Percentiles rank a stretch among this genome's conserved stretches.
Evolutionary conservation across 2,797 vertebrate genomes (phyloP).

Genomic region (Sibirionetta formosa): DNA sequence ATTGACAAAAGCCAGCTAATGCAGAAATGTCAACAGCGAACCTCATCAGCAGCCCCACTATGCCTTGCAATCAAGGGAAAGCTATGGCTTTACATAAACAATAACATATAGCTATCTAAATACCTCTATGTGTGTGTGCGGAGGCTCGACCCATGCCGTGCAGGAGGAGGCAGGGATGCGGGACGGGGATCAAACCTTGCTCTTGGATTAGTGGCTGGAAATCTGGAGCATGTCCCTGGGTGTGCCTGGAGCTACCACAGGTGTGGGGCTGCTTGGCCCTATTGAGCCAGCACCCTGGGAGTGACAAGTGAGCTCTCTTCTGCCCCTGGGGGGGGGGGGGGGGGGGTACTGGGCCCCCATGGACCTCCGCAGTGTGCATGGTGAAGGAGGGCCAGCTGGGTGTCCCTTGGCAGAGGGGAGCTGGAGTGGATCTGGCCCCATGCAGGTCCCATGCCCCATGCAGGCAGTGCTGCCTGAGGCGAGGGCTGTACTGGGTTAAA

Average conservation of each 20-base stretch:
- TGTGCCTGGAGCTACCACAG: background rate
- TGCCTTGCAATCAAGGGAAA: constrained; percentile 75
- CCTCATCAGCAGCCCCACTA: constrained; percentile 77
- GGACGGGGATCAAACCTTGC: background rate
- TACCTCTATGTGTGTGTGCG: background rate
- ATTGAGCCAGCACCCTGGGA: rapidly evolving
- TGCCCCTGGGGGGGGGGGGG: background rate
- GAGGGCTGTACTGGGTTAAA: too few relatives aligned
- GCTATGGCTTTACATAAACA: constrained; percentile 75
- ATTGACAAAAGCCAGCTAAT: constrained; percentile 84
- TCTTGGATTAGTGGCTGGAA: rapidly evolving
- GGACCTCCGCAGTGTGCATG: too few relatives aligned
- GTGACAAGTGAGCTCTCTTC: background rate
- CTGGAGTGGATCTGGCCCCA: too few relatives aligned
- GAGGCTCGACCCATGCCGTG: background rate
- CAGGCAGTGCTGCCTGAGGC: rapidly evolving
- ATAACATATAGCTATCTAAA: constrained; percentile 57
- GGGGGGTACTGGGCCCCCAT: too few relatives aligned
- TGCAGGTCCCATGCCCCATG: too few relatives aligned
- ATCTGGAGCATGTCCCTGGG: rapidly evolving
- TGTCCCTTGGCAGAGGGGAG: too few relatives aligned
- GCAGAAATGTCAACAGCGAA: constrained; percentile 84
- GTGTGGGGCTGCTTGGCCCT: background rate
- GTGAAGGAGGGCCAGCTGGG: too few relatives aligned
- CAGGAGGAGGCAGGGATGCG: background rate